Evolutionary conservation across 2,797 vertebrate genomes (phyloP).

Genomic region (Parambassis ranga): DNA sequence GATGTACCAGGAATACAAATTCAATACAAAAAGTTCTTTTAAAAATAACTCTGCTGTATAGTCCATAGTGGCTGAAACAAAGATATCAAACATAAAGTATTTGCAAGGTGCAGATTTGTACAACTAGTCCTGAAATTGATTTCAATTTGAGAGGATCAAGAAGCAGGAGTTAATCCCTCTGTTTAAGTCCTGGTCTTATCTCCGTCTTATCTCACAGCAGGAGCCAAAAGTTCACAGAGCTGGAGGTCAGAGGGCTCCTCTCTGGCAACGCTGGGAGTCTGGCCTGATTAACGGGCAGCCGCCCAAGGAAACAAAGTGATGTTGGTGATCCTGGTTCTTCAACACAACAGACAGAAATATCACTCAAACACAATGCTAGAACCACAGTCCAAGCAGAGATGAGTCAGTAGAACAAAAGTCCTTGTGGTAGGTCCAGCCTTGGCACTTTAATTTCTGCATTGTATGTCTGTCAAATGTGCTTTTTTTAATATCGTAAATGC

Average conservation of each 20-base stretch:
- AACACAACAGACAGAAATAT: not conserved
- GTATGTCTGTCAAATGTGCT: slow-evolving; percentile 7
- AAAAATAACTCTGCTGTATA: not conserved
- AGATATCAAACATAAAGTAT: not conserved
- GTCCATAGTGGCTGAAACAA: not conserved
- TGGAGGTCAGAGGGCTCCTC: slow-evolving; percentile 66
- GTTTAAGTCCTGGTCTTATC: slow-evolving; percentile 33
- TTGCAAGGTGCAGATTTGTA: not conserved
- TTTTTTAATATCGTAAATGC: slow-evolving; percentile 1
- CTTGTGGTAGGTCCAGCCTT: slow-evolving; percentile 7
- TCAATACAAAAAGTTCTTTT: no score
- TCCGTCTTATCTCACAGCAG: slow-evolving; percentile 60
- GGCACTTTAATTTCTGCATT: slow-evolving; percentile 13
- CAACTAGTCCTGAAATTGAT: not conserved
- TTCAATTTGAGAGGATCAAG: not conserved
- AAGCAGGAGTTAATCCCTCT: slow-evolving; percentile 9
- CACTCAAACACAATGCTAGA: not conserved
- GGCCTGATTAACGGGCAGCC: slow-evolving; percentile 68
- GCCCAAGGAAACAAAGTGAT: slow-evolving; percentile 54
- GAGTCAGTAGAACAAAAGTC: not conserved
- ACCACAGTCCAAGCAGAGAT: not conserved
- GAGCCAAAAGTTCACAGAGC: slow-evolving; percentile 52
- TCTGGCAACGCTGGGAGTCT: slow-evolving; percentile 81
- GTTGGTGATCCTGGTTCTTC: not conserved
- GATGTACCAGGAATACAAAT: not conserved